A percentile compares a stretch with the other conserved stretches of the same genome.
These are phyloP conservation scores for Taeniopygia guttata DNA, from an alignment of 2,797 vertebrate genomes.

Conservation along the genomic window DNA sequence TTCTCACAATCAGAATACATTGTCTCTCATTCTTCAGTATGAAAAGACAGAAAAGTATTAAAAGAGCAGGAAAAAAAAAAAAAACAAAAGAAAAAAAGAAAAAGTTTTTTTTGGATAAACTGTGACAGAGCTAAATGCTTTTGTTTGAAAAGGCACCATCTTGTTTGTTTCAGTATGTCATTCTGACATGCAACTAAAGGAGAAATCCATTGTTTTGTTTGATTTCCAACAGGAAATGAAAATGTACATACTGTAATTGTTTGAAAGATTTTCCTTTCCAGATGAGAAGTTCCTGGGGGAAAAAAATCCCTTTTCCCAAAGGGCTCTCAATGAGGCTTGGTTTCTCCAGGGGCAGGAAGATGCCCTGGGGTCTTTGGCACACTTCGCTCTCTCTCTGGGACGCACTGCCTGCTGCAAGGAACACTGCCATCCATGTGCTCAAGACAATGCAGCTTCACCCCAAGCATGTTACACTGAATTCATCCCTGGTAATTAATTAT, in stretches of 20 bases:
- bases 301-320: not conserved
- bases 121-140: not conserved
- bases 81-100: not conserved
- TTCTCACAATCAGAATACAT: not conserved
- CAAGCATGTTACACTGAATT: not conserved
- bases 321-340: not conserved
- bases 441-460: not conserved
- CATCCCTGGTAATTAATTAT: not conserved
- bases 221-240: not conserved
- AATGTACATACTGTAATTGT: not conserved
- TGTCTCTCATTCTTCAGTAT: not conserved
- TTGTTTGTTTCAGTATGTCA: not conserved
- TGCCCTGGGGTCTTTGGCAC: not conserved
- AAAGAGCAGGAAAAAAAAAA: not conserved
- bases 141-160: not conserved
- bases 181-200: not conserved
- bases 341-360: not conserved
- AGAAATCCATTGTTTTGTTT: not conserved
- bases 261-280: not conserved
- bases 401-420: not conserved
- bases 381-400: not conserved
- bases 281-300: not conserved
- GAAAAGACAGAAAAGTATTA: not conserved
- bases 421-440: not conserved
- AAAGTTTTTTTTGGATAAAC: not conserved